Conservation (phyloP, 2,797 vertebrate species). For the Anguilla pacifica region DNA sequence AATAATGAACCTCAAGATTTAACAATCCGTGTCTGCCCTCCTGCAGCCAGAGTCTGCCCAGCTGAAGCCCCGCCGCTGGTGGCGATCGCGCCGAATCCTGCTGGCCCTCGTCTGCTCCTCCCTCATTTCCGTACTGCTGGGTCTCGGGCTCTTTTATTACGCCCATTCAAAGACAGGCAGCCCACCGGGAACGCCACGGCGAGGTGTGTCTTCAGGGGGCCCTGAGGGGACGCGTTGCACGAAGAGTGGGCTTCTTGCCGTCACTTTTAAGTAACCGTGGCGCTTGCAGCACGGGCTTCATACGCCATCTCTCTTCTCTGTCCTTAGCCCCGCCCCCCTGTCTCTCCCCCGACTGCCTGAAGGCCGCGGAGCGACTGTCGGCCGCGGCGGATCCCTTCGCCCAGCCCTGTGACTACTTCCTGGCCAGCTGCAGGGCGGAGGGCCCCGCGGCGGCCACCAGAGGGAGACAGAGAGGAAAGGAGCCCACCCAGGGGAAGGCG, state of each 20-base stretch:
- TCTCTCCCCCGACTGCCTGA: conserved; percentile 64
- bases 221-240: background rate
- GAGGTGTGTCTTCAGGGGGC: background rate
- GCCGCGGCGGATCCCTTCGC: conserved; percentile 72
- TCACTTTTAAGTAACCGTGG: background rate
- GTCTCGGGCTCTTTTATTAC: conserved; percentile 51
- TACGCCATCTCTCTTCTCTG: background rate
- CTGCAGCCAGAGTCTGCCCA: conserved; percentile 24
- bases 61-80: conserved; percentile 44
- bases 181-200: conserved; percentile 29
- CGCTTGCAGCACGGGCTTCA: background rate
- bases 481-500: conserved; percentile 27
- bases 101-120: conserved; percentile 47
- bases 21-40: conserved; percentile 15
- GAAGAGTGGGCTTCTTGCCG: background rate
- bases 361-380: conserved; percentile 67
- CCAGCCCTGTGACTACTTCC: conserved; percentile 85
- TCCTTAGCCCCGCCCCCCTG: conserved; percentile 65
- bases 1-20: background rate
- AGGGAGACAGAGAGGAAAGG: conserved; percentile 53
- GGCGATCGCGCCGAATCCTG: conserved; percentile 46
- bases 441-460: conserved; percentile 32
- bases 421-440: conserved; percentile 73
- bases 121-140: conserved; percentile 52
- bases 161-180: background rate